Base-by-base conservation (phyloP, 2,797 vertebrate genomes). In the Anguilla pacifica region DNA sequence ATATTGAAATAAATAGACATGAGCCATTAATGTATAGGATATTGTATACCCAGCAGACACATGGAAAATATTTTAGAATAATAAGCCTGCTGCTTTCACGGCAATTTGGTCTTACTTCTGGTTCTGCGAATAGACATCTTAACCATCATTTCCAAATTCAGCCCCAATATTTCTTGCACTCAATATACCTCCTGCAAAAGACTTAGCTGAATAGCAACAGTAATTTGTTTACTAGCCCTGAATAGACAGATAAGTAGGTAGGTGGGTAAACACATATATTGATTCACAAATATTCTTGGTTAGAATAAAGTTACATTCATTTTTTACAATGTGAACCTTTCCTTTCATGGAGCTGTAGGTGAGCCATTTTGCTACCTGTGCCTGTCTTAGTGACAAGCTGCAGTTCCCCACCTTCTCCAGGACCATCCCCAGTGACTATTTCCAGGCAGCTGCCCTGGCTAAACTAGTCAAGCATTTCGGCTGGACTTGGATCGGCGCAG, bases 401-500 rank as follows among this genome's bases (percentile, higher is more conserved):
- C 89, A 89, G 61, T 89, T 87, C 86, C 92, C 91, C 1, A 91
- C 90, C 0, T 92, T 92, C 85, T 92, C 91, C 87, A 90, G 91
- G 85, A 90, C 91, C 2, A 90, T 96, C 79, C 95, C 96, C 9
- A 96, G 95, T 87, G 96, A 96, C 67, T 93, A 94, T 43, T 95
- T 93, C 74, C 96, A 95, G 90, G 94, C 94, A 0, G 92, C 91
- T 0, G 94, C 93, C 0, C 86, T 96, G 85, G n/a, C 90, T 96
- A 39, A 0, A 39, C 39, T 39, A 81, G 92, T 96, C 4, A 95
- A 94, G 83, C 91, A 93, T 86, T 96, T 95, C 82, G 94, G 91
- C n/a, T 96, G 96, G 95, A 96, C 94, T 5, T 96, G 95, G 95
- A 95, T 96, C 25, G 96, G 96, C 1, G 91, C 95, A 6, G 67